Evolutionary conservation across 92 coral and sea anemone genomes (phyloP).

Genomic region (Siderastrea radians): DNA sequence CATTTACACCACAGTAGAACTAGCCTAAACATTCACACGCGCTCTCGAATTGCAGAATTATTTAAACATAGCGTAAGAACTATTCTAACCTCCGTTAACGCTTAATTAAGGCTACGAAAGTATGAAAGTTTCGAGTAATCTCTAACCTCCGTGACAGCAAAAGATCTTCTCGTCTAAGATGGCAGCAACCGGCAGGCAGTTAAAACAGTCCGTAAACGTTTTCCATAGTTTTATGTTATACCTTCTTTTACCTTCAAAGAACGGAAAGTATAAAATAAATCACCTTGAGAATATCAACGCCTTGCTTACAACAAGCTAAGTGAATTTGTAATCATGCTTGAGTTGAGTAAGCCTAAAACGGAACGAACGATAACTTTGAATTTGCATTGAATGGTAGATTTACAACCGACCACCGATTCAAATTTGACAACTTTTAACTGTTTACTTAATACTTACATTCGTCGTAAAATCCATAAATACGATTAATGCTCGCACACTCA

Average conservation of each 20-base stretch:
- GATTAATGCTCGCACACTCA: conserved; percentile 99
- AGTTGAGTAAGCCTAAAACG: not conserved
- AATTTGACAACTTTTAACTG: conserved; percentile 1
- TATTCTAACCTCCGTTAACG: not conserved
- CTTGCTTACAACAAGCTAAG: not conserved
- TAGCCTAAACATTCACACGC: not conserved
- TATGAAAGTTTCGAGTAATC: not conserved
- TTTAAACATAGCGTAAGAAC: conserved; percentile 17
- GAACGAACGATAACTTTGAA: not conserved
- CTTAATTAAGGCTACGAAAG: not conserved
- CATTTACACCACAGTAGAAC: not conserved
- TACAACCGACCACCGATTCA: not conserved
- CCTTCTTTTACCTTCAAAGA: conserved; percentile 92
- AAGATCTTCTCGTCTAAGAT: conserved; percentile 98
- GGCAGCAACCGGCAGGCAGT: conserved; percentile 98
- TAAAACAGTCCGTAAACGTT: conserved; percentile 98
- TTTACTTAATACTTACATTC: conserved; percentile 96
- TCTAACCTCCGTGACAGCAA: conserved; percentile 98
- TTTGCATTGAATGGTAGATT: not conserved
- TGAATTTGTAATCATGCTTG: not conserved
- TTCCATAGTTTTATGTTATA: conserved; percentile 98
- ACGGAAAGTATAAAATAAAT: not conserved
- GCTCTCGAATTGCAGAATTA: conserved; percentile 11
- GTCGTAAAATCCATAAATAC: conserved; percentile 99
- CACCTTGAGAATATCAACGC: not conserved